Base-by-base conservation (phyloP, 1,140 invertebrate species). In the Sinonovacula constricta region DNA sequence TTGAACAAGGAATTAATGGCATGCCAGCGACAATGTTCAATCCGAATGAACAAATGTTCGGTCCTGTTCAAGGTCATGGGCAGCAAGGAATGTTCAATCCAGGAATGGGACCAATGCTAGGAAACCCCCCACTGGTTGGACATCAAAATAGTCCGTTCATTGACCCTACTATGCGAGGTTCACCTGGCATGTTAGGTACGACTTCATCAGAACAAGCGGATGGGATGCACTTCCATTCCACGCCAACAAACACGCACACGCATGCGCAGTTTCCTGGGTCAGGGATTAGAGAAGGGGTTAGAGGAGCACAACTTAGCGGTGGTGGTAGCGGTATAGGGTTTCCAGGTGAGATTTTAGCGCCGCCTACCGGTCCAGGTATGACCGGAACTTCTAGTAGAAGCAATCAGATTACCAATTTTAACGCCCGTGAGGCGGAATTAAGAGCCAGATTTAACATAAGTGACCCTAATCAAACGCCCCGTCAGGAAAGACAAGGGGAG, bases 1-100 rank as follows among this genome's bases (percentile, higher is more conserved):
- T 72, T 45, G 57, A 26, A 49, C 69, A 62, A 60, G 69, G 69
- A 2, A 39, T 72, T 5, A 26, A 33, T 5, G 34, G 69, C 4
- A 31, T 10, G 26, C 62, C 69, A 39, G 45, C 69, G 4, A 72
- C 69, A 12, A 31, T 39, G 49, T 49, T 70, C 36, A 31, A 59
- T 36, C 62, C 12, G 24, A 26, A 65, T 22, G 12, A 30, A 15
- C 57, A 60, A n/a, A n/a, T 33, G 39, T 10, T 45, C 39, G 39
- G 39, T 45, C 39, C 39, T 45, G 39, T 18, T 45, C 7, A 7
- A 45, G 39, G 39, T 7, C 18, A 10, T 45, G 39, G 39, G n/a
- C n/a, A n/a, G n/a, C n/a, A n/a, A n/a, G n/a, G n/a, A n/a, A n/a
- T n/a, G n/a, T n/a, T n/a, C n/a, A n/a, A n/a, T n/a, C n/a, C n/a